These are phyloP conservation scores for Folsomia candida DNA, from an alignment of 2,888 invertebrate genomes.

Conservation along the genomic window DNA sequence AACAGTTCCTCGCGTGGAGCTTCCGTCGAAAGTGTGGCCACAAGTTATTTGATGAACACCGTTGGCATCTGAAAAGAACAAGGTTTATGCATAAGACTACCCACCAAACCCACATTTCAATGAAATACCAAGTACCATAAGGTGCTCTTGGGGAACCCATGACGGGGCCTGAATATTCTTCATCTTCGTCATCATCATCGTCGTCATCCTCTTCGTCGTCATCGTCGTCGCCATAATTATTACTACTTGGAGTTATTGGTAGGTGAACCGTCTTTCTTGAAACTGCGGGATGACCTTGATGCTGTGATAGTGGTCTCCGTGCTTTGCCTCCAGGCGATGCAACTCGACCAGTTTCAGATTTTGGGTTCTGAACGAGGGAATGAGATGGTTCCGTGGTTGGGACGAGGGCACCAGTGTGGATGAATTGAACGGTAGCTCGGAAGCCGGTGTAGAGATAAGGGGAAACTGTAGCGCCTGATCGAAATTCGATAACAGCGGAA, in stretches of 20 bases:
- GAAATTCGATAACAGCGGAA: slow-evolving; percentile 45
- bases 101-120: not conserved
- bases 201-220: slow-evolving; percentile 8
- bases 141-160: slow-evolving; percentile 37
- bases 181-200: not conserved
- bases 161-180: slow-evolving; percentile 9
- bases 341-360: not conserved
- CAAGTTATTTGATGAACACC: slow-evolving; percentile 43
- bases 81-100: too few species aligned
- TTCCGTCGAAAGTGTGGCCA: slow-evolving; percentile 48
- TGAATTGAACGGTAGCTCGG: slow-evolving; percentile 43
- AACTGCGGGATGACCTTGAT: not conserved
- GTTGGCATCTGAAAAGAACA: slow-evolving; percentile 33
- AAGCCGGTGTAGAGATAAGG: slow-evolving; percentile 48
- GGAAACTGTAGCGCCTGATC: slow-evolving; percentile 40
- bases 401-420: slow-evolving; percentile 26
- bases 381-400: slow-evolving; percentile 8
- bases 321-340: not conserved
- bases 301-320: not conserved
- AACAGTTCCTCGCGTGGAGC: slow-evolving; percentile 37
- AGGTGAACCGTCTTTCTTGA: not conserved
- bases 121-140: slow-evolving; percentile 25
- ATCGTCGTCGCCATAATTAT: not conserved
- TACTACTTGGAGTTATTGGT: not conserved
- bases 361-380: not conserved